Evolutionary conservation across 2,888 invertebrate genomes (phyloP).

Genomic region (Antitype chi): DNA sequence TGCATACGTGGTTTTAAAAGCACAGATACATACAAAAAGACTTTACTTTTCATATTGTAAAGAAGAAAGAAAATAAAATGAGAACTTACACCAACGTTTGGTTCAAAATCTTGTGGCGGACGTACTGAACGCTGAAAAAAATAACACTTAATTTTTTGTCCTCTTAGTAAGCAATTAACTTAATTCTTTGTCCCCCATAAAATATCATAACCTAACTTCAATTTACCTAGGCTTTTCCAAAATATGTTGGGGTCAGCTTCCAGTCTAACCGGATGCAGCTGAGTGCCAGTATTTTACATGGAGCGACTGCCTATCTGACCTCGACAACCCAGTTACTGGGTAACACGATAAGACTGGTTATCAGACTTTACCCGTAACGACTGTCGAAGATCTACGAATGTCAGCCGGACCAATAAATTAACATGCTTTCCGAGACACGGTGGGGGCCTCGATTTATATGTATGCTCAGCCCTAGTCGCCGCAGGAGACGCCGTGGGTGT

Average conservation of each 20-base stretch:
- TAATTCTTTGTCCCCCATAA: background rate
- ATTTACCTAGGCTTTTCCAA: background rate
- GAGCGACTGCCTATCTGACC: background rate
- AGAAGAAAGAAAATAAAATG: background rate
- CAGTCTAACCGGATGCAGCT: background rate
- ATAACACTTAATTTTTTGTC: background rate
- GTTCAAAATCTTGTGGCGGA: rapidly evolving
- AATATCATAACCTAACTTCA: background rate
- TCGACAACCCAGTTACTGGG: background rate
- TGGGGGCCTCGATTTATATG: too few relatives aligned
- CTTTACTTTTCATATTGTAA: too few relatives aligned
- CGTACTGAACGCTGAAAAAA: background rate
- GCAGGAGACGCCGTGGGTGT: too few relatives aligned
- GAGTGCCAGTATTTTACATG: background rate
- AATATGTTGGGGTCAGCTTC: background rate
- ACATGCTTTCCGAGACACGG: background rate
- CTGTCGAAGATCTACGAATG: background rate
- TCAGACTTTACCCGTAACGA: background rate
- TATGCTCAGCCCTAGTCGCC: too few relatives aligned
- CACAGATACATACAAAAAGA: too few relatives aligned
- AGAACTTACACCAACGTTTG: conserved; percentile 14
- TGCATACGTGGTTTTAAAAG: background rate
- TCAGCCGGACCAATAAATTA: background rate
- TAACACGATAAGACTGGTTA: background rate
- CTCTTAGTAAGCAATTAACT: background rate